Evolutionary conservation across 2,888 invertebrate species (phyloP), one percentile per base, ranked within the genome.

Genomic region (Spilarctia lutea): DNA sequence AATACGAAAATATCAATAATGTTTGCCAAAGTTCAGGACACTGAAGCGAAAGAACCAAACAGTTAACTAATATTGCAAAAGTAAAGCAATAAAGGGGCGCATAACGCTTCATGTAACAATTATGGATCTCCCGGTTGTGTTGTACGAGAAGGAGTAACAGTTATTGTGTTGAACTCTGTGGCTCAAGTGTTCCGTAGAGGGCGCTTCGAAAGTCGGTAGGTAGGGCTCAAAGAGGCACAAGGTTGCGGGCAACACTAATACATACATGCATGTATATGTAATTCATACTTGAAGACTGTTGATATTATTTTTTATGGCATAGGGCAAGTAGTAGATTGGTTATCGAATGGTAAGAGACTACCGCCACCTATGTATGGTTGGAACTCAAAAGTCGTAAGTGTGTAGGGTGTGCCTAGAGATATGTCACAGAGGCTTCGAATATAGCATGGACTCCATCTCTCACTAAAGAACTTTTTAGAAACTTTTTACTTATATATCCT

Each of bases 71-170:
- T 84, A 86, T 85, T 86, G 84, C 86, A 75, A 84, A 90, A 90
- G 88, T 90, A 88, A 86, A 83, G 84, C 83, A 84, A 89, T 86
- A 89, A 86, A 83, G 82, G 78, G 80, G 75, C 81, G 81, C 78
- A 81, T 83, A 85, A 85, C 86, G 86, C 83, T 81, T 85, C 84
- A 86, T 89, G 87, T 88, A 91, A 88, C 90, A 90, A 91, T 90
- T 90, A 90, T 86, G 82, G 79, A 88, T 74, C 81, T 82, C 87
- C 86, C 86, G 56, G 80, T 76, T 68, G 83, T 68, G 76, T 78
- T 79, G 83, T 78, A 69, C 76, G 68, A 74, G 75, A 67, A 56
- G 45, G 72, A 74, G 75, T 81, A 80, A 81, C 83, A 69, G 86
- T 85, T 80, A 79, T 71, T 65, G 74, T 72, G 79, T 76, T 68